Base-by-base conservation (phyloP, 2,797 vertebrate genomes). In the Neosilurus mollespiculum region DNA sequence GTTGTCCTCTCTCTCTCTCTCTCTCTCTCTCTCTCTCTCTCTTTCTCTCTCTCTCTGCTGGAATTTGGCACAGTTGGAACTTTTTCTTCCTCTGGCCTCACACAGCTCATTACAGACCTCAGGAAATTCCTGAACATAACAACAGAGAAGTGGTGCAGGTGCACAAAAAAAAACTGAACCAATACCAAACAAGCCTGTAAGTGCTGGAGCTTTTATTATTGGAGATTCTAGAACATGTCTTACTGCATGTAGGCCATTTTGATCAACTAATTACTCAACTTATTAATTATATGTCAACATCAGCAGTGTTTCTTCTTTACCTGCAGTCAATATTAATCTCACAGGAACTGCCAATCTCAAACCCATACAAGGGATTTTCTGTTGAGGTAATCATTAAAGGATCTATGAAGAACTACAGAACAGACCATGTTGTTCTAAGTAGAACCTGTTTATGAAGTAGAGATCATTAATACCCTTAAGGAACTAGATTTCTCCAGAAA, bases 41-140 rank as follows among this genome's bases (percentile, higher is more conserved):
- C 77, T 81, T 49, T 73, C 70, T 76, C 80, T 22, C 77, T 75
- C 79, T 67, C 79, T 16, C 95, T 97, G 96, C 94, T 95, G 98
- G 97, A 98, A 99, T 98, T 97, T 98, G 96, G 97, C 93, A 94
- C 95, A 91, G 96, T 93, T 94, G 93, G 94, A 54, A 14, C 20
- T 56, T 34, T 66, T 67, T 67, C 22, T 78, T 78, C 59, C 24
- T 78, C 64, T 96, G 95, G 94, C 96, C 94, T 96, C 96, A 97
- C 97, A 98, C 98, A 98, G 96, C 96, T 97, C 96, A 98, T 99
- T 99, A 99, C 97, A 98, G 97, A 96, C 97, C 96, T 95, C 96
- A 97, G 96, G 95, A 96, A 96, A 96, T 98, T 98, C 96, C 96
- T 97, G 96, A 97, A 96, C 96, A 96, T 95, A 96, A 96, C 95